Evolutionary conservation across 2,888 invertebrate species (phyloP).

Genomic region (Metacarcinus magister): DNA sequence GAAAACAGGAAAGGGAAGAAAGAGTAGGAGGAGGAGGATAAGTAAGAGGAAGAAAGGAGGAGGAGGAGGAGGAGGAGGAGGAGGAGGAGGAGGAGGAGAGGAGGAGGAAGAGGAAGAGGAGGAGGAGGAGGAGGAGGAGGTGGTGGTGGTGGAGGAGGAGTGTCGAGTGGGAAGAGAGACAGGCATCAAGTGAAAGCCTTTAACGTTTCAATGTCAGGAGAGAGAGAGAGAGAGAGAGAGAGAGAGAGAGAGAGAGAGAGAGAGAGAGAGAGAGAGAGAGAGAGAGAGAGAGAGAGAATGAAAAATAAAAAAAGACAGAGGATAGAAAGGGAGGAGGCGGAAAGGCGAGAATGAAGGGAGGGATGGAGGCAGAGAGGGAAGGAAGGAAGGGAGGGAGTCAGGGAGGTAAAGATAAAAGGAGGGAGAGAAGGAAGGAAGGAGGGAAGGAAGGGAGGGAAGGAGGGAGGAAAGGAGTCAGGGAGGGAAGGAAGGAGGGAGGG

Average conservation of each 20-base stretch:
- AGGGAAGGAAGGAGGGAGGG: neutral
- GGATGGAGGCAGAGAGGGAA: neutral
- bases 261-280: neutral
- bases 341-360: neutral
- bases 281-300: neutral
- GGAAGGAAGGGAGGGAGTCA: neutral
- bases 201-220: neutral
- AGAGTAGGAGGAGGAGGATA: neutral
- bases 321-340: neutral
- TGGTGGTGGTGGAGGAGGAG: conserved; percentile 3
- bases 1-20: neutral
- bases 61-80: neutral
- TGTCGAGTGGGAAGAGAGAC: neutral
- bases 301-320: neutral
- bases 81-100: neutral
- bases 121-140: conserved; percentile 11
- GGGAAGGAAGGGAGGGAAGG: neutral
- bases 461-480: neutral
- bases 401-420: neutral
- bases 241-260: neutral
- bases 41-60: neutral
- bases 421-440: neutral
- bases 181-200: too few relatives aligned
- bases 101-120: conserved; percentile 4
- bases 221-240: neutral